These are phyloP conservation scores for Pelobates cultripes DNA, from an alignment of 2,797 vertebrate species.

Conservation along the genomic window DNA sequence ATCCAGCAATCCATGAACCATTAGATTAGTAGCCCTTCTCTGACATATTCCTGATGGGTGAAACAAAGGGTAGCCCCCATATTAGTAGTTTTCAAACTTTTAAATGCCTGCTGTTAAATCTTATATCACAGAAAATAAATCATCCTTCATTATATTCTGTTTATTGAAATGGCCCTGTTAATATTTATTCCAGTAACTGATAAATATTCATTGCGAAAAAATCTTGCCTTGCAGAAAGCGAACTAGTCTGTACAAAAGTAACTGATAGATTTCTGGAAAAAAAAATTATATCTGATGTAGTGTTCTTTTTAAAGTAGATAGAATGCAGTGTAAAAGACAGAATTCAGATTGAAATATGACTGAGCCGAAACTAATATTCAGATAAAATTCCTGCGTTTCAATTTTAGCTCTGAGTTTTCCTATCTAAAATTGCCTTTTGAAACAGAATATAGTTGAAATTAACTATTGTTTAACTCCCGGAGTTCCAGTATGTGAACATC, in stretches of 20 bases:
- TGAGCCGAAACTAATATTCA: slow-evolving; percentile 27
- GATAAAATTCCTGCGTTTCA: slow-evolving; percentile 45
- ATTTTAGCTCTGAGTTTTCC: slow-evolving; percentile 32
- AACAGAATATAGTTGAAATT: slow-evolving; percentile 43
- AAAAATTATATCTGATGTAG: slow-evolving; percentile 17
- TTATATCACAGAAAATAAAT: no score
- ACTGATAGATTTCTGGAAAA: not conserved
- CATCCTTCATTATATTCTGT: no score
- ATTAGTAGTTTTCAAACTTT: no score
- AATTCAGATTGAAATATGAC: slow-evolving; percentile 36
- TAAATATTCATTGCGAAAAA: not conserved
- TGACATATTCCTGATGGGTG: no score
- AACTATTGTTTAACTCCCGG: not conserved
- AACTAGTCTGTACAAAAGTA: not conserved
- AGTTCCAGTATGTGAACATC: not conserved
- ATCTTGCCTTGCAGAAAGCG: not conserved
- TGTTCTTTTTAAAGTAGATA: slow-evolving; percentile 18
- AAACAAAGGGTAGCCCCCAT: no score
- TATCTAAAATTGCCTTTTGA: slow-evolving; percentile 49
- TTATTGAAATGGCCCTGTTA: not conserved
- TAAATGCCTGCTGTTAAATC: no score
- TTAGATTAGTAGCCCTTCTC: no score
- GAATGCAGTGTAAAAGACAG: slow-evolving; percentile 36
- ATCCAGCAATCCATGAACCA: no score
- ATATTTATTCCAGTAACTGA: not conserved